Evolutionary conservation across 2,113 vertebrate species (phyloP), one percentile per base, ranked within the genome.

Genomic region (Apaloderma vittatum): DNA sequence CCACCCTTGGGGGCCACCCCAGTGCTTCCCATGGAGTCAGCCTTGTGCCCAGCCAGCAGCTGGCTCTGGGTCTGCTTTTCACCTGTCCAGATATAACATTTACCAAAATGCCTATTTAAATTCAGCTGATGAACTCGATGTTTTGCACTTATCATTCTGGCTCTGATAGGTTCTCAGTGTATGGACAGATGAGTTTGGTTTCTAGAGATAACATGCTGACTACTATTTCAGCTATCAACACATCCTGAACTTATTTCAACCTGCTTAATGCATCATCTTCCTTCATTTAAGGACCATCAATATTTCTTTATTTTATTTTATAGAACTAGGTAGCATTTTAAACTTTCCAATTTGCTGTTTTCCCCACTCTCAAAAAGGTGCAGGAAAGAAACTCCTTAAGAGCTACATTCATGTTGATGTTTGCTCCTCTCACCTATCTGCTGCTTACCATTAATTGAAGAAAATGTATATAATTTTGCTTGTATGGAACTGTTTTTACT

Each of bases 1-100:
- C 4, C 5, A 1, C 32, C 16, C 7, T 20, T 2, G 2, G 40
- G 8, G 13, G 11, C 19, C 22, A 30, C 4, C 6, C 23, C 26
- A 21, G 20, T 6, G 16, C 40, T 37, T 54, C 9, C 54, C 1
- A 1, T 37, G 37, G 30, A 40, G 22, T 34, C 37, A 15, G 21
- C 7, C 26, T 18, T 8, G 11, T 11, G 61, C 20, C 22, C 30
- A 54, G 23, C 12, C 7, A 52, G 34, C 23, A 86, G 19, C 27
- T 78, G 27, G 6, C 5, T 76, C 32, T 21, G 6, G 6, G 4
- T 48, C 19, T 67, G 12, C n/a, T 72, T 63, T 40, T 67, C 46
- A 49, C 6, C 1, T 79, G 6, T 86, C 37, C 32, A 83, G 79
- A 72, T 12, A 8, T 6, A 16, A n/a, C 26, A 13, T 17, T 37